Conservation (phyloP, 2,888 invertebrate species). For the Coleophora deauratella region DNA sequence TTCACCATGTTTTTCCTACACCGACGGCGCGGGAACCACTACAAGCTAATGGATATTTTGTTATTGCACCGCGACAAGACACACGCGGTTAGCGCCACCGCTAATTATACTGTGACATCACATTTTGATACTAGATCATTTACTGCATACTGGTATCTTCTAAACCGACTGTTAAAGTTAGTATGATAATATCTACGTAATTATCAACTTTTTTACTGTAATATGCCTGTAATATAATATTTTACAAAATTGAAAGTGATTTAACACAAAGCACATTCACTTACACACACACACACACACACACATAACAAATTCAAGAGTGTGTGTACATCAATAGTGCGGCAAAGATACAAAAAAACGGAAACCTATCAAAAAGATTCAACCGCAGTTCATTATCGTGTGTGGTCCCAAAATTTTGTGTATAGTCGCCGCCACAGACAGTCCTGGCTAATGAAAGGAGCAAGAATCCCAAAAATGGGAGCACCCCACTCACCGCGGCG, state of each 20-base stretch:
- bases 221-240: no score
- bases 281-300: no score
- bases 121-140: constrained; percentile 33
- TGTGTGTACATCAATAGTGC: no score
- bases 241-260: no score
- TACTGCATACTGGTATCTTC: constrained; percentile 2
- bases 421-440: constrained; percentile 11
- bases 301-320: no score
- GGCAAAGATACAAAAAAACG: background rate
- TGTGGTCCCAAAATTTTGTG: constrained; percentile 54
- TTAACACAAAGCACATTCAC: no score
- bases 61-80: constrained; percentile 69
- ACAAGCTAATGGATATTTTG: constrained; percentile 73
- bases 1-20: constrained; percentile 26
- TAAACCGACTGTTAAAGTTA: no score
- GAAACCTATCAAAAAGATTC: constrained; percentile 25
- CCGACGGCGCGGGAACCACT: constrained; percentile 45
- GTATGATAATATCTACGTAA: no score
- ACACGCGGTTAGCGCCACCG: constrained; percentile 68
- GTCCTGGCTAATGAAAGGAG: constrained; percentile 39
- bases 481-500: constrained; percentile 31
- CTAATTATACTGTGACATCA: constrained; percentile 14
- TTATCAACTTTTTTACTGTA: no score
- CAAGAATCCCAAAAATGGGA: constrained; percentile 28
- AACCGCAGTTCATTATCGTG: constrained; percentile 20